These are phyloP conservation scores for Argentina silus DNA, from an alignment of 2,797 vertebrate species.

Conservation along the genomic window DNA sequence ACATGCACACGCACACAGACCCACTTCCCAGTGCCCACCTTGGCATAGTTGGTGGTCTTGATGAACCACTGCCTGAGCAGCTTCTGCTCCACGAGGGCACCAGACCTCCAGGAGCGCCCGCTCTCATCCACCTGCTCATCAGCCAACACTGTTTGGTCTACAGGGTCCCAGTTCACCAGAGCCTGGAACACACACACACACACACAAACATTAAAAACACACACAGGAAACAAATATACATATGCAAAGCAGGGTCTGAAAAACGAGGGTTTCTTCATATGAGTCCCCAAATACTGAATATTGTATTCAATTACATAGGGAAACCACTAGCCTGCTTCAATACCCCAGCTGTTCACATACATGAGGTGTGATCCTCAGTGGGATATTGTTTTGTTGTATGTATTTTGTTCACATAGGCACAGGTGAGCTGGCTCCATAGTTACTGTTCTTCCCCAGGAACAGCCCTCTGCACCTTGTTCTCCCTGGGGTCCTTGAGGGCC, in stretches of 20 bases:
- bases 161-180: conserved; percentile 97
- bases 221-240: neutral
- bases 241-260: neutral
- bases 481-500: neutral
- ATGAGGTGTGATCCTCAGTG: neutral
- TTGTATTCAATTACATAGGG: neutral
- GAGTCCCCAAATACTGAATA: neutral
- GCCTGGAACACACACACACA: conserved; percentile 76
- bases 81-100: conserved; percentile 92
- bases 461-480: neutral
- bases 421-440: conserved; percentile 29
- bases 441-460: conserved; percentile 16
- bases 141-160: conserved; percentile 95
- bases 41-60: conserved; percentile 93
- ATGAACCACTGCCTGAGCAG: conserved; percentile 98
- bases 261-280: neutral
- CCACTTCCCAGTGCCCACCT: conserved; percentile 66
- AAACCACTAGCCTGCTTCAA: neutral
- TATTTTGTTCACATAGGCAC: conserved; percentile 26
- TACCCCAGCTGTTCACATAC: neutral
- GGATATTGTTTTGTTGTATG: conserved; percentile 6
- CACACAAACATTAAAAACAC: neutral
- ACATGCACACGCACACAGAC: neutral
- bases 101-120: conserved; percentile 95
- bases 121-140: conserved; percentile 96